A percentile compares a stretch with the other conserved stretches of the same genome.
phyloP scores from a whole-genome alignment of 1,140 invertebrate species.

The Coelopa frigida region DNA sequence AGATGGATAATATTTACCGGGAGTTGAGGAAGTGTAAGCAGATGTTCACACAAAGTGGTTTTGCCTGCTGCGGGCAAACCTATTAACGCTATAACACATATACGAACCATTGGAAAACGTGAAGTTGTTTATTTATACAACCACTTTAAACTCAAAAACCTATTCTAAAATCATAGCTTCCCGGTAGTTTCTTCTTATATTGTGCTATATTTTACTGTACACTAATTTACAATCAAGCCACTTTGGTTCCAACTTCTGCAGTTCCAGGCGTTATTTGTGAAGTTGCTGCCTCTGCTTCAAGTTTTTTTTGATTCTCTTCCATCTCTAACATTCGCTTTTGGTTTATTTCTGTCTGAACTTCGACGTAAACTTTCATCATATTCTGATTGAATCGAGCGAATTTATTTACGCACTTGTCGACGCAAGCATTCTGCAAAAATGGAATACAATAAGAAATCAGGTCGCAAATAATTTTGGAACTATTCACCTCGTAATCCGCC shows the following conservation, averaged over 20 bases:
- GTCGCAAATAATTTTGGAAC: background rate
- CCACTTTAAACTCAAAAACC: too few relatives aligned
- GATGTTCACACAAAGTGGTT: conserved; percentile 21
- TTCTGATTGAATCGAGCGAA: conserved; percentile 79
- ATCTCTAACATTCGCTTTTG: conserved; percentile 29
- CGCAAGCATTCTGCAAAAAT: conserved; percentile 59
- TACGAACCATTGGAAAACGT: too few relatives aligned
- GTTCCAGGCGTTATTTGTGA: conserved; percentile 16
- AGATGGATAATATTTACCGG: conserved; percentile 24
- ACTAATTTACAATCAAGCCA: too few relatives aligned
- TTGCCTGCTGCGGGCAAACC: conserved; percentile 35
- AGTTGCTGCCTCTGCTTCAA: conserved; percentile 10
- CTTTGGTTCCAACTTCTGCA: too few relatives aligned
- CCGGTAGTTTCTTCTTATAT: too few relatives aligned
- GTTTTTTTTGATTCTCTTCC: conserved; percentile 24
- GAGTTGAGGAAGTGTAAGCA: conserved; percentile 13
- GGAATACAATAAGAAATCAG: background rate
- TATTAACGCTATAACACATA: conserved; percentile 27
- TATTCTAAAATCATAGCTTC: too few relatives aligned
- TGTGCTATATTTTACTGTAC: too few relatives aligned
- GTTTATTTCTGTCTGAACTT: conserved; percentile 34
- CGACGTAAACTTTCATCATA: conserved; percentile 49
- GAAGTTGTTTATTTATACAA: too few relatives aligned
- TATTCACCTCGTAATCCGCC: conserved; percentile 59
- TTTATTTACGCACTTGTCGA: conserved; percentile 78